These are phyloP conservation scores for Protobothrops mucrosquamatus DNA, from an alignment of 2,113 vertebrate species.

Conservation along the genomic window DNA sequence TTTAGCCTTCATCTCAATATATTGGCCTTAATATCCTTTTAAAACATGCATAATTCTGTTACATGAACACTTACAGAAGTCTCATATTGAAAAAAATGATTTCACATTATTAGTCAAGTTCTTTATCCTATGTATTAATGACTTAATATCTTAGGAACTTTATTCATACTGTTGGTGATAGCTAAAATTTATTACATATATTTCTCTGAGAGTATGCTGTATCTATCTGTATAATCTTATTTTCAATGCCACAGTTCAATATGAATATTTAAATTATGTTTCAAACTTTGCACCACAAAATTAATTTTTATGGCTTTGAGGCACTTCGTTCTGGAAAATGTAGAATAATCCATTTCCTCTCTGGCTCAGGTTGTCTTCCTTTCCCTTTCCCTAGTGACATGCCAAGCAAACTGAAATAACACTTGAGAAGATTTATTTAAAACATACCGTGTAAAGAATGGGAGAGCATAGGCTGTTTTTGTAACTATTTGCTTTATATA, in stretches of 20 bases:
- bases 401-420: background rate
- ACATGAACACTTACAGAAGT: background rate
- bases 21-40: background rate
- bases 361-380: background rate
- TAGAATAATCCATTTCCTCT: background rate
- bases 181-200: background rate
- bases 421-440: background rate
- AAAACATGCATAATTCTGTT: background rate
- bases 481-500: slow-evolving; percentile 3
- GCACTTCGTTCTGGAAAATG: no score
- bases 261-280: background rate
- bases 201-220: background rate
- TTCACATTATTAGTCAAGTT: background rate
- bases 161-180: background rate
- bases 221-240: background rate
- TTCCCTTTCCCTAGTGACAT: background rate
- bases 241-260: background rate
- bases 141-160: background rate
- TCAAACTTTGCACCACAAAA: background rate
- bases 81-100: background rate
- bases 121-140: background rate
- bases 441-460: background rate
- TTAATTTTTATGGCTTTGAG: background rate
- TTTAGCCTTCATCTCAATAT: background rate
- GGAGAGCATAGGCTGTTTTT: background rate